These are phyloP conservation scores for Drosophila punjabiensis DNA, from an alignment of 1,140 invertebrate species.

Conservation along the genomic window DNA sequence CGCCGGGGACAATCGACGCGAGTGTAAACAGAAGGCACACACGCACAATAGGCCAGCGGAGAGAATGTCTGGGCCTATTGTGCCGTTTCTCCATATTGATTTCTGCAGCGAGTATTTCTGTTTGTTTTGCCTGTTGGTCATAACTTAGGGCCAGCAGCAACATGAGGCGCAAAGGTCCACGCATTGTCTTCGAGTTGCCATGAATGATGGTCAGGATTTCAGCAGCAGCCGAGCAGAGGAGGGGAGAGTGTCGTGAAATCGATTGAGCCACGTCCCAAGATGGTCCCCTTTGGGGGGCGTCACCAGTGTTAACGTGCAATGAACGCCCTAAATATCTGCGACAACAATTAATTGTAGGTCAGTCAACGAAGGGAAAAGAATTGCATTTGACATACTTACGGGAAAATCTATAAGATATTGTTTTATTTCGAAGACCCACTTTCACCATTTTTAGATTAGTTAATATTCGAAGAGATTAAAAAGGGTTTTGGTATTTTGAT, in stretches of 20 bases:
- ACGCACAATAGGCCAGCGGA: conserved; percentile 63
- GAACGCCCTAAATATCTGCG: conserved; percentile 53
- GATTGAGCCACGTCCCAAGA: conserved; percentile 54
- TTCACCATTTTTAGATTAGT: background rate
- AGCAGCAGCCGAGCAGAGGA: conserved; percentile 1
- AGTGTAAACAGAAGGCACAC: conserved; percentile 56
- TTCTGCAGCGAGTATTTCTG: conserved; percentile 39
- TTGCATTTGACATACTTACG: conserved; percentile 6
- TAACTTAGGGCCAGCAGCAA: conserved; percentile 67
- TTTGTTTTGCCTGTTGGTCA: conserved; percentile 79
- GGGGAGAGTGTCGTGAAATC: conserved; percentile 56
- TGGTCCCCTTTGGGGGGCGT: conserved; percentile 31
- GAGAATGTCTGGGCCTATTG: conserved; percentile 46
- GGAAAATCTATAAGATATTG: background rate
- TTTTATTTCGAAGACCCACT: background rate
- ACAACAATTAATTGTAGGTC: conserved; percentile 63
- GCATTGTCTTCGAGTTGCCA: conserved; percentile 62
- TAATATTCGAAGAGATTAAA: background rate
- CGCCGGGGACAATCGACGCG: conserved; percentile 39
- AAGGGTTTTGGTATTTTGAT: background rate
- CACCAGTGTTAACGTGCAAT: conserved; percentile 64
- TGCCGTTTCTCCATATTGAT: conserved; percentile 62
- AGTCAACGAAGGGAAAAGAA: background rate
- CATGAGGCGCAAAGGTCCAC: conserved; percentile 71
- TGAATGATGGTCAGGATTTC: conserved; percentile 59